phyloP scores from a whole-genome alignment of 2,797 vertebrate genomes.

The Eupleurogrammus muticus region DNA sequence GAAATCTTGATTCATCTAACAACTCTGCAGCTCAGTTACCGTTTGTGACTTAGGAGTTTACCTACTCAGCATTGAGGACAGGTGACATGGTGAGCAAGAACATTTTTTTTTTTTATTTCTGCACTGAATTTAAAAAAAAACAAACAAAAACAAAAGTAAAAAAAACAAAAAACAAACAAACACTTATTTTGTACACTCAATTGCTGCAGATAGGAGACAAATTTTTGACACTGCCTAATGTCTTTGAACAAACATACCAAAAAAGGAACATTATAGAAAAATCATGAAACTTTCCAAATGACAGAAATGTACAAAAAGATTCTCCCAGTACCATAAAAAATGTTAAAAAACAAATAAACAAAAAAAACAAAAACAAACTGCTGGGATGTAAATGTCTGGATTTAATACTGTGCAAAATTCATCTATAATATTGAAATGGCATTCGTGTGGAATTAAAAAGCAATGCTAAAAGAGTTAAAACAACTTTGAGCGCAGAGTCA shows the following conservation, averaged over 20 bases:
- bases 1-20: too few relatives aligned
- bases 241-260: conserved; percentile 36
- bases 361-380: conserved; percentile 23
- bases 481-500: conserved; percentile 29
- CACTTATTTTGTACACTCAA: conserved; percentile 62
- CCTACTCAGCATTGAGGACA: background rate
- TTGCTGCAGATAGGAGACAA: conserved; percentile 57
- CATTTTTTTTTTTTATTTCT: conserved; percentile 78
- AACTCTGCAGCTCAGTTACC: too few relatives aligned
- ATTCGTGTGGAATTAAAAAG: conserved; percentile 40
- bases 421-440: conserved; percentile 54
- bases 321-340: conserved; percentile 40
- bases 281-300: conserved; percentile 49
- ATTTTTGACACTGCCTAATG: conserved; percentile 57
- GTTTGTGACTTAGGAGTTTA: background rate
- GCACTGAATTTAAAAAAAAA: conserved; percentile 67
- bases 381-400: conserved; percentile 41
- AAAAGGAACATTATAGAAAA: conserved; percentile 45
- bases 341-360: conserved; percentile 39
- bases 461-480: conserved; percentile 28
- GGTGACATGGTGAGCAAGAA: conserved; percentile 47
- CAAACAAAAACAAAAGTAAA: conserved; percentile 36
- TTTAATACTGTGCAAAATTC: conserved; percentile 64
- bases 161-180: conserved; percentile 39
- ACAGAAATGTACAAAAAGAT: conserved; percentile 56